A percentile compares a stretch with the other conserved stretches of the same genome.
Evolutionary conservation across 2,113 vertebrate species (phyloP).

Genomic region (Corythoichthys intestinalis): DNA sequence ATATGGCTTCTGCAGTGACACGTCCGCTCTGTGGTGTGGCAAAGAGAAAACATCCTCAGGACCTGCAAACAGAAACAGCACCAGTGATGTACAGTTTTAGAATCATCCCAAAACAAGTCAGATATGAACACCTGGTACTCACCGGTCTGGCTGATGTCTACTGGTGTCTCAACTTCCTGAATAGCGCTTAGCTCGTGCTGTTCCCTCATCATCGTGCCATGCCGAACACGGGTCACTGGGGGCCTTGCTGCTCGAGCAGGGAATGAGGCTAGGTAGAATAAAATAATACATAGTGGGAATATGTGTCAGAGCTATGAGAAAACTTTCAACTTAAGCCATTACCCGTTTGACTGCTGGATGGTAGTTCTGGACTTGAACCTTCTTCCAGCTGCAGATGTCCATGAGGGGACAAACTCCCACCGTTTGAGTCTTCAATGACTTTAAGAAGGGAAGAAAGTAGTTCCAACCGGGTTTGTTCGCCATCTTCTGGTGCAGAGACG

Average conservation of each 20-base stretch:
- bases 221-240: slow-evolving; percentile 76
- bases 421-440: slow-evolving; percentile 49
- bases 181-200: slow-evolving; percentile 92
- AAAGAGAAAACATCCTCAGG: slow-evolving; percentile 1
- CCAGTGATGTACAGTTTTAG: not conserved
- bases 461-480: slow-evolving; percentile 36
- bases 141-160: slow-evolving; percentile 73
- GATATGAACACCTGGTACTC: not conserved
- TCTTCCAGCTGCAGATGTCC: slow-evolving; percentile 9
- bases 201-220: slow-evolving; percentile 56
- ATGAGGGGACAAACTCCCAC: slow-evolving; percentile 31
- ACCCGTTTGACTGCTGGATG: not conserved
- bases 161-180: slow-evolving; percentile 81
- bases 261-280: not conserved
- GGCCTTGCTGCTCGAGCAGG: slow-evolving; percentile 69
- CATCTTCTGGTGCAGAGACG: slow-evolving; percentile 25
- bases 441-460: slow-evolving; percentile 60
- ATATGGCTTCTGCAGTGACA: slow-evolving; percentile 1
- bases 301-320: too few species aligned
- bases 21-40: not conserved
- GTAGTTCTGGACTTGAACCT: not conserved
- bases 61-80: not conserved
- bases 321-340: not conserved
- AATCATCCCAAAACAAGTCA: not conserved
- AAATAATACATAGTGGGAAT: not conserved